Base-by-base conservation (phyloP, 2,113 vertebrate genomes). In the Aleadryas rufinucha region DNA sequence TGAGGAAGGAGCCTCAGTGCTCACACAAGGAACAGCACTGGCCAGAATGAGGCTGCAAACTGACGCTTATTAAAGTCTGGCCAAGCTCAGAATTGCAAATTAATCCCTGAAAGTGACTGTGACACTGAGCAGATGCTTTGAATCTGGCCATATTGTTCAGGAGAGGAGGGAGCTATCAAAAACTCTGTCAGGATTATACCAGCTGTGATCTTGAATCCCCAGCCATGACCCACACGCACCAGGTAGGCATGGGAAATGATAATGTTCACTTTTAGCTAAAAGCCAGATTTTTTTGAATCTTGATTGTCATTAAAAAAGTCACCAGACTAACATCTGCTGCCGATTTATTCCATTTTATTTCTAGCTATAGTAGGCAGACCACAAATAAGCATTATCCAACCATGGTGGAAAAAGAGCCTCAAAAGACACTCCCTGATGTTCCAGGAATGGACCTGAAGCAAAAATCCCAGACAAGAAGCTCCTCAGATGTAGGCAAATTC, bases 21-120 rank as follows among this genome's bases (percentile, higher is more conserved):
- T 84, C 37, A 6, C 24, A 22, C 35, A 35, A 57, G 87, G 53
- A 65, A 4, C 79, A 60, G 78, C 74, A 5, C 50, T 21, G 59
- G 59, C 82, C 28, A 39, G 44, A 8, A 31, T 28, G 31, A 64
- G 22, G 15, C 76, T 72, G 82, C 75, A 88, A 24, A 93, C 22
- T 57, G 78, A 71, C 57, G 35, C 68, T 76, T 52, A 16, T 0
- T 64, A 27, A 60, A 87, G n/a, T 11, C 70, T 77, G 63, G 71
- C 82, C 92, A 80, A 65, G 52, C 28, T 68, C n/a, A 11, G 68
- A 65, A 94, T 4, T 84, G 79, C 68, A 80, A 66, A 88, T 77
- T 49, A 69, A 75, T 86, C 56, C 61, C 86, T 60, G 68, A 27
- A 54, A 89, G 60, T 26, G 50, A n/a, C 35, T 61, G 14, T 1